Evolutionary conservation across 2,113 vertebrate genomes (phyloP).

Genomic region (Trematocara unimaculatum): DNA sequence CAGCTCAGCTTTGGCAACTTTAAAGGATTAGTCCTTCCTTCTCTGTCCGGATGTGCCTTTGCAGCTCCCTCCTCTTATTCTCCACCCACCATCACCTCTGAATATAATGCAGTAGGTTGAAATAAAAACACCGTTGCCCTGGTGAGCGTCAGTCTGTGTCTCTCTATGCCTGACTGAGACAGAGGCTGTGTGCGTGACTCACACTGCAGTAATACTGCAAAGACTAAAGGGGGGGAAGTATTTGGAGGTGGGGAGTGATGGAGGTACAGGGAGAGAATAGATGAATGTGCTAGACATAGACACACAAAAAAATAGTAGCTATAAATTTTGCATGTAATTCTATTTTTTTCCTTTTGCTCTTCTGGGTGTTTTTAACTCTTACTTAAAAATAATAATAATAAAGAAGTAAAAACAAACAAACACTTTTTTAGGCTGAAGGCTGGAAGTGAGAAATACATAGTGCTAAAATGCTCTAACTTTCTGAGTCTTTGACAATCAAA

Average conservation of each 20-base stretch:
- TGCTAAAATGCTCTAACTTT: neutral
- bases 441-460: neutral
- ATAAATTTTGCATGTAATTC: neutral
- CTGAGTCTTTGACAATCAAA: neutral
- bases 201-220: slow-evolving; percentile 44
- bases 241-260: neutral
- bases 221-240: neutral
- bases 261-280: neutral
- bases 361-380: neutral
- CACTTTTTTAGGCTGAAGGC: neutral
- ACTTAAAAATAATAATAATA: neutral
- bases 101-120: neutral
- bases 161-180: slow-evolving; percentile 12
- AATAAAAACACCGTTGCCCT: neutral
- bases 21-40: slow-evolving; percentile 32
- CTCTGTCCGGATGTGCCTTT: neutral
- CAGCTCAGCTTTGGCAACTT: slow-evolving; percentile 19
- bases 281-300: neutral
- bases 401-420: neutral
- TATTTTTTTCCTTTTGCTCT: neutral
- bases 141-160: neutral
- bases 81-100: neutral
- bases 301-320: neutral
- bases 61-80: neutral
- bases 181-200: slow-evolving; percentile 34